phyloP scores from a whole-genome alignment of 2,888 invertebrate species.

The Ceratothoa steindachneri region DNA sequence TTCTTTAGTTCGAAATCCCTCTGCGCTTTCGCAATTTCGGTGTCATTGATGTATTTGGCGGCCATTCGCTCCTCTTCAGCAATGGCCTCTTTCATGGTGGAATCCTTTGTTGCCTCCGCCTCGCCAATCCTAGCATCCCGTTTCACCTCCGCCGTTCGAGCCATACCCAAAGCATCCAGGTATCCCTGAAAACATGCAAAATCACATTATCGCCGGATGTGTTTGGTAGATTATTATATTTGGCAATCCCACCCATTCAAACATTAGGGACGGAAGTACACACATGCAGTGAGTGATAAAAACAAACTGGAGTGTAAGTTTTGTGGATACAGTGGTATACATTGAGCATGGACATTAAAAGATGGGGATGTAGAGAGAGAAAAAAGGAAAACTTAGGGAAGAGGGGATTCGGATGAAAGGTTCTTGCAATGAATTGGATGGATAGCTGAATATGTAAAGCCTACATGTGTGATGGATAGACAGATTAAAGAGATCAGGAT shows the following conservation, averaged over 20 bases:
- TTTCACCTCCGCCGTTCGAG: conserved; percentile 89
- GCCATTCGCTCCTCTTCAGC: conserved; percentile 97
- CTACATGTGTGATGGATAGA: too few relatives aligned
- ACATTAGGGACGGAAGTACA: conserved; percentile 28
- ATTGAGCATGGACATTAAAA: too few relatives aligned
- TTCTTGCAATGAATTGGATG: too few relatives aligned
- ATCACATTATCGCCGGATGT: conserved; percentile 4
- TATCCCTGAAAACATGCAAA: conserved; percentile 68
- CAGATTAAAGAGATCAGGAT: too few relatives aligned
- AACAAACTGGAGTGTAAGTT: too few relatives aligned
- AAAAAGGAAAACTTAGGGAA: too few relatives aligned
- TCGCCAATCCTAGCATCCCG: conserved; percentile 95
- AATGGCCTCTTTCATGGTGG: conserved; percentile 87
- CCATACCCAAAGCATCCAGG: conserved; percentile 88
- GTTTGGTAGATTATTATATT: conserved; percentile 14
- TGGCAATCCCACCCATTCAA: conserved; percentile 12
- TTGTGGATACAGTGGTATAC: too few relatives aligned
- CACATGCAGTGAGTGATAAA: conserved; percentile 21
- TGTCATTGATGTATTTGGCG: conserved; percentile 86
- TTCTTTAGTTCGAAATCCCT: conserved; percentile 95
- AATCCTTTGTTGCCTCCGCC: conserved; percentile 89
- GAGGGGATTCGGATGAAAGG: too few relatives aligned
- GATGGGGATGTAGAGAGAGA: too few relatives aligned
- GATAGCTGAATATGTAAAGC: too few relatives aligned
- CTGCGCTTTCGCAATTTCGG: conserved; percentile 94